Base-by-base conservation (phyloP, 2,113 vertebrate species). In the Platysternon megacephalum region DNA sequence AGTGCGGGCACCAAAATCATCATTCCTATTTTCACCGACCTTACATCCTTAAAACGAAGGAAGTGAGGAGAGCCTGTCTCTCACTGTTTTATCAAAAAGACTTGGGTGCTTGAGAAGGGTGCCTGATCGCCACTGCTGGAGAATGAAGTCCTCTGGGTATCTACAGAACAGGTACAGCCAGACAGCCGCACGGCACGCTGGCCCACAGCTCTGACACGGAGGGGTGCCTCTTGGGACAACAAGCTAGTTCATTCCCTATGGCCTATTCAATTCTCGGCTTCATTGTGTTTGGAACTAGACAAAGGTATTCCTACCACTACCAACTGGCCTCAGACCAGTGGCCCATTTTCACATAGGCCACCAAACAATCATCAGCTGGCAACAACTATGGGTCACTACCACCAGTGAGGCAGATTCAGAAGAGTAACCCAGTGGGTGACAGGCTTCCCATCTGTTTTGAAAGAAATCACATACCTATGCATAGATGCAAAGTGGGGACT, bases 241-340 rank as follows among this genome's bases (percentile, higher is more conserved):
- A 96, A 83, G 22, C 32, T 44, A 55, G 80, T 58, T 26, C 72
- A 17, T 14, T 85, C 26, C 65, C 3, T 39, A 85, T 87, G 53
- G 58, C 0, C 0, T 13, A 0, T 79, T 88, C 11, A 42, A 39
- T 8, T 68, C 53, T 21, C 26, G 74, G 0, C 13, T 32, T 5
- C 10, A 53, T 14, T 46, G 10, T 56, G 14, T 24, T 12, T 16
- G 29, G 5, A 78, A 79, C 24, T 84, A 83, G 2, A 28, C 24
- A 12, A 46, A 93, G 39, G 22, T 76, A 24, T 76, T 13, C 52
- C 24, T 39, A 24, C 39, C 22, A 49, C 42, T 58, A 55, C 22
- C 14, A n/a, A 44, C 2, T 93, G 46, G 28, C 68, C 16, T 74
- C 49, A 22, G 53, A 72, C 51, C 86, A 46, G 10, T 61, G 4